Conservation (phyloP, 2,113 vertebrate genomes). For the Poeciliopsis turrubarensis region DNA sequence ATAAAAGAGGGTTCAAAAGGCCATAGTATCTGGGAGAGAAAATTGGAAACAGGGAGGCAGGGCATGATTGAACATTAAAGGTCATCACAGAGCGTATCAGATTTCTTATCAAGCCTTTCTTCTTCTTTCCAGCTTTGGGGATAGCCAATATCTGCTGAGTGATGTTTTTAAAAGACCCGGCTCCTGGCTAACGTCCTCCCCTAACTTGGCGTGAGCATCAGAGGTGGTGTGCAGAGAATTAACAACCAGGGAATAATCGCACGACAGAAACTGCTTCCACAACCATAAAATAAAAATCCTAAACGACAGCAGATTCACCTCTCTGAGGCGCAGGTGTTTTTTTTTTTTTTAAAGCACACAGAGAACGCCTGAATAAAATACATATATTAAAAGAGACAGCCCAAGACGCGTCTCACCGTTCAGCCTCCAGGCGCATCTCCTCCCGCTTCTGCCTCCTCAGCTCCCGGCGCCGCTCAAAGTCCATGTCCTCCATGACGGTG, state of each 20-base stretch:
- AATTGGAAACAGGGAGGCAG: slow-evolving; percentile 54
- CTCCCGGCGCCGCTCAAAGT: slow-evolving; percentile 97
- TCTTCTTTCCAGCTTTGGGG: slow-evolving; percentile 7
- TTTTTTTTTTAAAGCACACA: not conserved
- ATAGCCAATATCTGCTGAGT: slow-evolving; percentile 61
- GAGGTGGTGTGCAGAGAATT: slow-evolving; percentile 25
- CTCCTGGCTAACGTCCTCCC: slow-evolving; percentile 31
- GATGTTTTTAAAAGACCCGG: slow-evolving; percentile 48
- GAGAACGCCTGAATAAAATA: slow-evolving; percentile 5
- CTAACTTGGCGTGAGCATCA: slow-evolving; percentile 57
- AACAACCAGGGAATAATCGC: slow-evolving; percentile 38
- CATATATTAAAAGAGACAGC: not conserved
- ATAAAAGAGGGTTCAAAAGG: slow-evolving; percentile 53
- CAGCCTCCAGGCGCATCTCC: slow-evolving; percentile 96
- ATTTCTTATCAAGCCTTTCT: slow-evolving; percentile 61
- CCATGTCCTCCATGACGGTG: slow-evolving; percentile 88
- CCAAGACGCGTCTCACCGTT: slow-evolving; percentile 83
- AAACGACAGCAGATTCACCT: slow-evolving; percentile 7
- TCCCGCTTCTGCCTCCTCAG: slow-evolving; percentile 97
- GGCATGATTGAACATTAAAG: slow-evolving; percentile 63
- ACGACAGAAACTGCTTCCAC: slow-evolving; percentile 19
- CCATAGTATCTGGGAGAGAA: slow-evolving; percentile 42
- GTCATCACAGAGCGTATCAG: slow-evolving; percentile 65
- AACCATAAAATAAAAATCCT: not conserved
- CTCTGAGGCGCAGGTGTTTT: slow-evolving; percentile 2